Percentiles rank a stretch among this genome's conserved stretches.
Evolutionary conservation across 1,140 invertebrate species (phyloP).

Genomic region (Penaeus japonicus): DNA sequence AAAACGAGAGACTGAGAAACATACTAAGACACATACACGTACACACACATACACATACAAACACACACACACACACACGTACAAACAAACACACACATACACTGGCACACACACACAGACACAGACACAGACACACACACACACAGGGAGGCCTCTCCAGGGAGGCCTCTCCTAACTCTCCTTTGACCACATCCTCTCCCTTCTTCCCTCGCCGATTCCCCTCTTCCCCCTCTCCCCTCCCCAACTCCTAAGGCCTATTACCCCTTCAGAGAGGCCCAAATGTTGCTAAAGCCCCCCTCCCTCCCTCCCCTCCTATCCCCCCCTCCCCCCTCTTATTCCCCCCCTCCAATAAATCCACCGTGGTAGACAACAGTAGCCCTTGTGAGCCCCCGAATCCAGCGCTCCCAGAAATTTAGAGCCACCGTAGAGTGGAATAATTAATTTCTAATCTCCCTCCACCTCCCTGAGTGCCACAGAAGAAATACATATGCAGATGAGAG

Average conservation of each 20-base stretch:
- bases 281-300: neutral
- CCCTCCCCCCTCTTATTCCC: neutral
- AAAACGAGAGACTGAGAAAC: too few relatives aligned
- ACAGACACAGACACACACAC: neutral
- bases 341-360: neutral
- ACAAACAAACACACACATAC: too few relatives aligned
- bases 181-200: neutral
- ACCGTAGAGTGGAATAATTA: conserved; percentile 51
- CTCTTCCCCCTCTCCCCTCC: neutral
- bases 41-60: too few relatives aligned
- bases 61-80: too few relatives aligned
- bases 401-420: conserved; percentile 46
- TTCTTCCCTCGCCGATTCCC: neutral
- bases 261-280: neutral
- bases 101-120: too few relatives aligned
- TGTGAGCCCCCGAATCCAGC: neutral
- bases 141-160: neutral
- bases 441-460: conserved; percentile 51
- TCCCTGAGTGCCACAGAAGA: conserved; percentile 48
- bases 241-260: neutral
- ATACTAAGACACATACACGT: too few relatives aligned
- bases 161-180: neutral
- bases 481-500: conserved; percentile 55
- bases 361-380: neutral
- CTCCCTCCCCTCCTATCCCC: neutral